These are phyloP conservation scores for Epirrhoe tristata DNA, from an alignment of 2,888 invertebrate genomes.

Conservation along the genomic window DNA sequence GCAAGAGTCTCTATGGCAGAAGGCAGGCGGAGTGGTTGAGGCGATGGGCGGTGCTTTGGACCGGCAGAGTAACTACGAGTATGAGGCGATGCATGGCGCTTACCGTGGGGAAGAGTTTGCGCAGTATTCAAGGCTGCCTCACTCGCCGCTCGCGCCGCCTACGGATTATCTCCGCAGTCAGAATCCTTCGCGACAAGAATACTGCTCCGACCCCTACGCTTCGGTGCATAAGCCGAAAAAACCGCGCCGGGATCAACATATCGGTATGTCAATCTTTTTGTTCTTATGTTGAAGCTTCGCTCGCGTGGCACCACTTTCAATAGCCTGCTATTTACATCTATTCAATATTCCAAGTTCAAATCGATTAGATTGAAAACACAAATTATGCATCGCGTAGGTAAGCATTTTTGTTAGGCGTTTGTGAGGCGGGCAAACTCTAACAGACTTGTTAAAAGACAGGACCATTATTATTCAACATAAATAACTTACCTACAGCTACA, in stretches of 20 bases:
- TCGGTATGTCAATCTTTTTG: slow-evolving; percentile 85
- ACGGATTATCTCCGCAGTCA: slow-evolving; percentile 90
- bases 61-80: slow-evolving; percentile 88
- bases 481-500: too few relatives aligned
- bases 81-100: slow-evolving; percentile 93
- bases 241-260: slow-evolving; percentile 91
- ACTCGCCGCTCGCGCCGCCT: slow-evolving; percentile 87
- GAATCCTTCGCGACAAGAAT: slow-evolving; percentile 94
- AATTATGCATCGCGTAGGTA: too few relatives aligned
- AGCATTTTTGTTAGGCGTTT: too few relatives aligned
- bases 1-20: slow-evolving; percentile 97
- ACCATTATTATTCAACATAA: too few relatives aligned
- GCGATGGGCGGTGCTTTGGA: slow-evolving; percentile 83
- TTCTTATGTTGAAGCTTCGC: background rate
- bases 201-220: slow-evolving; percentile 95
- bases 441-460: too few relatives aligned
- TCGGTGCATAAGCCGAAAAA: slow-evolving; percentile 96
- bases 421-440: too few relatives aligned
- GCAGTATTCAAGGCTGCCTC: slow-evolving; percentile 92
- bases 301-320: too few relatives aligned
- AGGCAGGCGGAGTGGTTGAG: slow-evolving; percentile 91
- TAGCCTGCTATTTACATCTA: too few relatives aligned
- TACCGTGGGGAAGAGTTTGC: slow-evolving; percentile 89
- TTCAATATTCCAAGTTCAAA: too few relatives aligned
- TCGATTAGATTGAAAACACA: too few relatives aligned